These are phyloP conservation scores for Drosophila ficusphila DNA, from an alignment of 1,140 invertebrate genomes.

Conservation along the genomic window DNA sequence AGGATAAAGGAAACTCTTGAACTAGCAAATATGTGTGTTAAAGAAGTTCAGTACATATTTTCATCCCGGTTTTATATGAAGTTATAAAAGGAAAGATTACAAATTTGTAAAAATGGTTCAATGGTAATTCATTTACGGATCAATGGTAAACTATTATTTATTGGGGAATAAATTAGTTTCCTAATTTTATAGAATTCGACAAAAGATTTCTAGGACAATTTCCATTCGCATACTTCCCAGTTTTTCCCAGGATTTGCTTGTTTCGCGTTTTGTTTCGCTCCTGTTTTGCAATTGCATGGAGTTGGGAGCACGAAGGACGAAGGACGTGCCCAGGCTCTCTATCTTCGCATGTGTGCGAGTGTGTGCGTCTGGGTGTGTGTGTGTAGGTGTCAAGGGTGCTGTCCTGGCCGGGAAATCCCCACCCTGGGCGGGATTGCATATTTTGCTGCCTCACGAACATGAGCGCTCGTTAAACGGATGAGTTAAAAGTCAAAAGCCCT, in stretches of 20 bases:
- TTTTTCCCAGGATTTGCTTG: slow-evolving; percentile 20
- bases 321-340: slow-evolving; percentile 3
- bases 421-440: slow-evolving; percentile 33
- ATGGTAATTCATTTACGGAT: no score
- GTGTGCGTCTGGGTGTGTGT: slow-evolving; percentile 25
- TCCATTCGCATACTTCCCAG: background rate
- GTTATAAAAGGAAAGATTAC: no score
- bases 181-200: no score
- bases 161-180: no score
- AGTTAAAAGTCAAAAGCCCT: slow-evolving; percentile 83
- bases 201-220: background rate
- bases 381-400: slow-evolving; percentile 79
- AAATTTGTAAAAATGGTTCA: no score
- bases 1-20: no score
- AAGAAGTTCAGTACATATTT: no score
- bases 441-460: slow-evolving; percentile 74
- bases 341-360: slow-evolving; percentile 12
- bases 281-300: slow-evolving; percentile 47
- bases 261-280: slow-evolving; percentile 69
- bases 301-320: background rate
- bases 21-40: no score
- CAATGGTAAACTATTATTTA: no score
- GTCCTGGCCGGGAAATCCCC: slow-evolving; percentile 57
- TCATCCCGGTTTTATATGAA: no score
- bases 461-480: slow-evolving; percentile 81